Evolutionary conservation across 2,113 vertebrate genomes (phyloP), one percentile per base, ranked within the genome.

Genomic region (Toxotes chatareus): DNA sequence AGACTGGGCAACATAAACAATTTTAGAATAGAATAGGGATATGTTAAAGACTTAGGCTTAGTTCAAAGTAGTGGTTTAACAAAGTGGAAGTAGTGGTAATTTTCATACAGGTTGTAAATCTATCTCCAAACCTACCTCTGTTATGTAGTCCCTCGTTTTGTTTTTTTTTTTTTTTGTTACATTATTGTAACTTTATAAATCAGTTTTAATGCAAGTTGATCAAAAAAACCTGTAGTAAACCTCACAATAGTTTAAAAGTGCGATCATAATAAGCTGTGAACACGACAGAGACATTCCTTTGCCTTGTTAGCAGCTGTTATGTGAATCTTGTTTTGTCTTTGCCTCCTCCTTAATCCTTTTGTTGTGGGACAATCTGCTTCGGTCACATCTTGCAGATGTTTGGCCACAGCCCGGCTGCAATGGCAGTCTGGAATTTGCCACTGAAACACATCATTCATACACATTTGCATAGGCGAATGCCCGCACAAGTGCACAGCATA

Each of bases 331-430:
- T 6, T 40, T 40, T 40, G 7, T 40, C 27, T 44, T 46, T 31
- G 7, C 55, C 56, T 84, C 12, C 62, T 32, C 31, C 70, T 6
- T 67, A 53, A 36, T 74, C 17, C n/a, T 57, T 49, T 79, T 5
- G 6, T 51, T 73, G 27, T 63, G 14, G 34, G 4, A 34, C 16
- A 71, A 34, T 63, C 3, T 38, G 13, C 46, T 13, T 34, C 14
- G 40, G 36, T 67, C 55, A 64, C 47, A 65, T 31, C 12, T 1
- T 49, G 63, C 47, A 63, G 47, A 57, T 47, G 5, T 62, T 65
- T 49, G 40, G 23, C 73, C 61, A 40, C 23, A 70, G 23, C 32
- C 42, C 16, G 63, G 38, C 56, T 69, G 56, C 23, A 19, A 23
- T 16, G 11, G 46, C 66, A 44, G 23, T 19, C 17, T 61, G 64